Conservation (phyloP, 2,113 vertebrate species). For the Stictonetta naevosa region DNA sequence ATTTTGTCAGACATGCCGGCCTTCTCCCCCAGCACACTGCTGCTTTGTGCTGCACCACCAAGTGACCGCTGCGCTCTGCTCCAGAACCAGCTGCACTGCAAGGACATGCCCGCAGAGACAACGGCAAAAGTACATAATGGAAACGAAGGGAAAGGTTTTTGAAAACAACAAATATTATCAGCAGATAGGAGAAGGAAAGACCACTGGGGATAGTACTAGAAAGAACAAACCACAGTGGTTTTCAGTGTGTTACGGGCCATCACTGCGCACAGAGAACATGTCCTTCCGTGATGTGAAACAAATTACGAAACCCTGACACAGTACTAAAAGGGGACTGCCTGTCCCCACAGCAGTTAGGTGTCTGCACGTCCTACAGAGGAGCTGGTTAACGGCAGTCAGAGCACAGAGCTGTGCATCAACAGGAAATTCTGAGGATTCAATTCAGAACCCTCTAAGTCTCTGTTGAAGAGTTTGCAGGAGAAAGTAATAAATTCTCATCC, state of each 20-base stretch:
- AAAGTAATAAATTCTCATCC: neutral
- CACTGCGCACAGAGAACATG: neutral
- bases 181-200: neutral
- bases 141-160: neutral
- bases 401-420: rapidly evolving
- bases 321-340: neutral
- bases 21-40: neutral
- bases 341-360: neutral
- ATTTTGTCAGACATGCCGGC: rapidly evolving
- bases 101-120: neutral
- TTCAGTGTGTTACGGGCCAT: neutral
- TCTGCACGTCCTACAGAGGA: rapidly evolving
- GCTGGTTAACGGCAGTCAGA: neutral
- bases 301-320: neutral
- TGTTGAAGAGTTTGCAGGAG: neutral
- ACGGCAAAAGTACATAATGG: rapidly evolving
- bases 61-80: neutral
- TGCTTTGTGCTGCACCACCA: rapidly evolving
- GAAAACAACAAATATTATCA: neutral
- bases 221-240: neutral
- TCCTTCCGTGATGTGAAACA: neutral
- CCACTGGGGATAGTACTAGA: neutral
- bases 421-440: neutral
- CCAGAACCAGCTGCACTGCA: neutral
- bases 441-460: neutral